A percentile compares a stretch with the other conserved stretches of the same genome.
Conservation (phyloP, 2,888 invertebrate genomes). For the Philereme vetulata region DNA sequence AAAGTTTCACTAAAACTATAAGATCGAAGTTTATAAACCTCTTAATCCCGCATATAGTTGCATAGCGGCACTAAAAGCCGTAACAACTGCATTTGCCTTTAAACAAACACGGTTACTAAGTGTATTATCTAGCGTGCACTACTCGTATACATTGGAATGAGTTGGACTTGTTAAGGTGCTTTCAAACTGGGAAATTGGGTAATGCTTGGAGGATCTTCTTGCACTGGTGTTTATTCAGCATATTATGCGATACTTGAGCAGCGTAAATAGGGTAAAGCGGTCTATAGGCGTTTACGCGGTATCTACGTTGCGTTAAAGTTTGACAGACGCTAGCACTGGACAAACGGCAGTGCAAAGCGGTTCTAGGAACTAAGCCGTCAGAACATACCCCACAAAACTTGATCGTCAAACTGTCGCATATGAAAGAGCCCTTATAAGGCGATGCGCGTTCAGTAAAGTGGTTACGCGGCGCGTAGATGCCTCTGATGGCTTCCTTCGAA, state of each 20-base stretch:
- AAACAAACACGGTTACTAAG: conserved; percentile 65
- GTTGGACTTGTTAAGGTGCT: conserved; percentile 65
- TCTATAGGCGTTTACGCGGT: too few relatives aligned
- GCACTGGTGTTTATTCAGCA: neutral
- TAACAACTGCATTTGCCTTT: conserved; percentile 70
- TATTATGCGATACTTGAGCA: neutral
- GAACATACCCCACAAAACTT: too few relatives aligned
- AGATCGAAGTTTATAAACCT: conserved; percentile 63
- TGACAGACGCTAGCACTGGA: too few relatives aligned
- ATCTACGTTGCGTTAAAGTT: too few relatives aligned
- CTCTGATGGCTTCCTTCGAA: conserved; percentile 63
- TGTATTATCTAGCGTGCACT: conserved; percentile 63
- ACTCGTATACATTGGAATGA: conserved; percentile 60
- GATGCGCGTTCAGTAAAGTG: conserved; percentile 62
- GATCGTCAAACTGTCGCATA: neutral
- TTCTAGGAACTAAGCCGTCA: too few relatives aligned
- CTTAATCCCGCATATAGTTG: conserved; percentile 60
- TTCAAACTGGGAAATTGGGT: conserved; percentile 23
- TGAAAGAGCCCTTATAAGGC: conserved; percentile 30
- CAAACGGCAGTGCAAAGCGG: too few relatives aligned
- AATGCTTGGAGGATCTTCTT: neutral
- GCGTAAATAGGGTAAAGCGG: too few relatives aligned
- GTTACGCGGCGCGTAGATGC: conserved; percentile 62
- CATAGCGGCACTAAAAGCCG: conserved; percentile 59
- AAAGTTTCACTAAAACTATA: conserved; percentile 11